Percentiles rank a stretch among this genome's conserved stretches.
These are phyloP conservation scores for Leucoptera coffeella DNA, from an alignment of 2,888 invertebrate species.

Conservation along the genomic window DNA sequence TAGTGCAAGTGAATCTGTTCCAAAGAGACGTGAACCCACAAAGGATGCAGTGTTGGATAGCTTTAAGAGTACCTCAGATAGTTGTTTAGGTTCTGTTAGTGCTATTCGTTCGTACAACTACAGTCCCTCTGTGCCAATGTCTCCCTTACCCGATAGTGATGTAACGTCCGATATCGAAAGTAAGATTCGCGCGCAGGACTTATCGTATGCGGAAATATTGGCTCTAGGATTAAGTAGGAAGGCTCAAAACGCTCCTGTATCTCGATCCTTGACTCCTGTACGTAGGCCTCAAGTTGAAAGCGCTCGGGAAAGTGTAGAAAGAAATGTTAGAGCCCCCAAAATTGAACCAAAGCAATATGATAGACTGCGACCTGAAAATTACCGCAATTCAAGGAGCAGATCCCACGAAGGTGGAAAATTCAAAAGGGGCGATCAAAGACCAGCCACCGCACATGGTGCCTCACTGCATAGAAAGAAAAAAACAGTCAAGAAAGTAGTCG, in stretches of 20 bases:
- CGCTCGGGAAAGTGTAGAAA: slow-evolving; percentile 22
- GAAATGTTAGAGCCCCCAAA: slow-evolving; percentile 11
- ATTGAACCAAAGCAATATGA: slow-evolving; percentile 1
- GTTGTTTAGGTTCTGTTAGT: slow-evolving; percentile 11
- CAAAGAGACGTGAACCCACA: no score
- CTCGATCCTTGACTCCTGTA: slow-evolving; percentile 23
- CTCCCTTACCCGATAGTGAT: slow-evolving; percentile 20
- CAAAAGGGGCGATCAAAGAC: slow-evolving; percentile 19
- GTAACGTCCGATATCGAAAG: slow-evolving; percentile 13
- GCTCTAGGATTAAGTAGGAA: slow-evolving; percentile 56
- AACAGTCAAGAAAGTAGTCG: slow-evolving; percentile 25
- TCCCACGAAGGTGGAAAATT: slow-evolving; percentile 34
- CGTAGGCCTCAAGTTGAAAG: slow-evolving; percentile 33
- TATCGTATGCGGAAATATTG: slow-evolving; percentile 67
- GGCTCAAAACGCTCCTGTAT: slow-evolving; percentile 15
- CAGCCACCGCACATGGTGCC: slow-evolving; percentile 24
- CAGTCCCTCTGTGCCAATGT: slow-evolving; percentile 10
- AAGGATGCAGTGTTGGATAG: slow-evolving; percentile 10
- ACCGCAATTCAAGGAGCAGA: slow-evolving; percentile 19
- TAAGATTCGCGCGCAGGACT: no score
- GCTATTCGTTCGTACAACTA: slow-evolving; percentile 7
- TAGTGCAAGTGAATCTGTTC: slow-evolving; percentile 10
- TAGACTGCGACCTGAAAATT: slow-evolving; percentile 8
- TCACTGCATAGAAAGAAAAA: slow-evolving; percentile 32
- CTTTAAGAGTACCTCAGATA: slow-evolving; percentile 10